phyloP scores from a whole-genome alignment of 2,797 vertebrate species.

The Anas bahamensis region DNA sequence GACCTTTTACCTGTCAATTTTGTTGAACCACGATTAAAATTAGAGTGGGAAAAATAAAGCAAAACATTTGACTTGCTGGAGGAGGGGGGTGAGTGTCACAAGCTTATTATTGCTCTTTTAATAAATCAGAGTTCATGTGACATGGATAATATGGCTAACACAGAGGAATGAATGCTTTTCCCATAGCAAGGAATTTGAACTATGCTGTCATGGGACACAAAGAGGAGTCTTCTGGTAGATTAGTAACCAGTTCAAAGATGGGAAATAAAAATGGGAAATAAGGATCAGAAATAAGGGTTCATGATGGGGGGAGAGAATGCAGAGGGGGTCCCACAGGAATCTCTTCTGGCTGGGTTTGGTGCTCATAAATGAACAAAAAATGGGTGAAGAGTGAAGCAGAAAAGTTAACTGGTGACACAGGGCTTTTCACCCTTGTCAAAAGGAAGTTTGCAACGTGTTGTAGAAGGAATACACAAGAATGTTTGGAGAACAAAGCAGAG shows the following conservation, averaged over 20 bases:
- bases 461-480: neutral
- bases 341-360: neutral
- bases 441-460: neutral
- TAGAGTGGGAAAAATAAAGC: neutral
- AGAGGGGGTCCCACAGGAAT: neutral
- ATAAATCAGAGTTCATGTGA: conserved; percentile 33
- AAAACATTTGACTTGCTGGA: neutral
- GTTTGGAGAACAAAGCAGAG: neutral
- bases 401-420: neutral
- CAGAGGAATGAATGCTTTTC: conserved; percentile 6
- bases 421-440: neutral
- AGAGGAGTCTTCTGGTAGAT: conserved; percentile 12
- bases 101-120: conserved; percentile 1
- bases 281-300: neutral
- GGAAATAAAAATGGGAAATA: conserved; percentile 44
- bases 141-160: neutral
- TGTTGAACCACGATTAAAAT: neutral
- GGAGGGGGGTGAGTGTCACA: neutral
- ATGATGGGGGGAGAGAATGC: neutral
- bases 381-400: neutral
- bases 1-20: neutral
- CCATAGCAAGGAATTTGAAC: neutral
- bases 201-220: neutral
- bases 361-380: neutral
- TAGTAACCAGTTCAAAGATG: conserved; percentile 26